These are phyloP conservation scores for Malacosoma neustria DNA, from an alignment of 2,888 invertebrate genomes.

Conservation along the genomic window DNA sequence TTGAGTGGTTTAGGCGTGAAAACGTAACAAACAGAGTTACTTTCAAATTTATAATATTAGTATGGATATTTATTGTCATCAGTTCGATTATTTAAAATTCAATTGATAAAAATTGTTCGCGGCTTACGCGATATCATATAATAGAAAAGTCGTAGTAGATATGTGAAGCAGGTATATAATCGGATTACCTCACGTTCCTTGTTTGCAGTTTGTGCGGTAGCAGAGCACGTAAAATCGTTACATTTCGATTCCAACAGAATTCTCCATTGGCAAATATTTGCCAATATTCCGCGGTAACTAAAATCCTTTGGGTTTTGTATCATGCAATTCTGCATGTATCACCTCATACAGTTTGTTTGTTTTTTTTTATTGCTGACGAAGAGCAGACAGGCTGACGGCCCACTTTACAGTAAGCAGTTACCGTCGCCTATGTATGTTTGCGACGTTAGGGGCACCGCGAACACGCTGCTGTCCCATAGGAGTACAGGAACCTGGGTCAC, in stretches of 20 bases:
- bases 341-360: constrained; percentile 10
- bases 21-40: too few relatives aligned
- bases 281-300: constrained; percentile 17
- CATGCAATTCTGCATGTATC: constrained; percentile 4
- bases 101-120: neutral
- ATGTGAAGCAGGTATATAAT: constrained; percentile 29
- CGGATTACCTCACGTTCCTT: constrained; percentile 24
- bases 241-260: constrained; percentile 25
- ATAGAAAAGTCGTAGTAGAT: constrained; percentile 8
- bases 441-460: too few relatives aligned
- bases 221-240: constrained; percentile 26
- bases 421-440: too few relatives aligned
- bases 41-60: too few relatives aligned
- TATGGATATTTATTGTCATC: too few relatives aligned
- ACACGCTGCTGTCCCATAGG: too few relatives aligned
- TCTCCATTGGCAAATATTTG: constrained; percentile 23
- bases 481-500: too few relatives aligned
- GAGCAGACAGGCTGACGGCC: too few relatives aligned
- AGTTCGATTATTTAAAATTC: too few relatives aligned
- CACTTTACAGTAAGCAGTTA: too few relatives aligned
- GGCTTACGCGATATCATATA: neutral
- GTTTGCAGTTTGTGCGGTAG: constrained; percentile 19
- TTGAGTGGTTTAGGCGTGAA: too few relatives aligned
- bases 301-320: constrained; percentile 14
- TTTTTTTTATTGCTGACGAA: too few relatives aligned